Evolutionary conservation across 2,797 vertebrate genomes (phyloP), one percentile per base, ranked within the genome.

Genomic region (Prionace glauca): DNA sequence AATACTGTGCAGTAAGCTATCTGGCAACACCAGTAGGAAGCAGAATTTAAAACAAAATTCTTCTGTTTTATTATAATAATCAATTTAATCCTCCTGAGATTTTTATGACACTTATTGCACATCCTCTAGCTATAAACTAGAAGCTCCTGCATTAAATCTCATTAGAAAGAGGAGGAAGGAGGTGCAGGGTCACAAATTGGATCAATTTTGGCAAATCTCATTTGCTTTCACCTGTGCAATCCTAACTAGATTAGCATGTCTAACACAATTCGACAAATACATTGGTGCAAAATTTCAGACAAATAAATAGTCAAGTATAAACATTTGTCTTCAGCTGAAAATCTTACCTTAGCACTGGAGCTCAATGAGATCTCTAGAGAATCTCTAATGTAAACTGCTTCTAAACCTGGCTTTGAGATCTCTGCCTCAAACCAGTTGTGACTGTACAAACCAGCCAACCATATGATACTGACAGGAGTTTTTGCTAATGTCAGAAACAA

Each of bases 401-500:
- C n/a, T 69, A 91, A 91, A 65, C 88, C 67, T 26, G 92, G 41
- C 65, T 65, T 91, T 29, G 29, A 95, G 74, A 56, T 95, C 16
- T 32, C 71, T 74, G 93, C 71, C 50, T 45, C 93, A 95, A 95
- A 95, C 93, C 93, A 95, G 93, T 95, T 56, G 93, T 32, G 50
- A 56, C 69, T 77, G 93, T 71, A 77, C 77, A 20, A 77, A 95
- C 45, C 71, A 56, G 36, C 67, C 71, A 56, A 24, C 67, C 93
- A 95, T 77, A 95, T 77, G 93, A 95, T 72, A 77, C 71, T 77
- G 93, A 95, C 93, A 95, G 71, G 45, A 95, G 71, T 74, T 74
- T 77, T 95, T 95, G 93, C 71, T 95, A 77, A 95, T 95, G 93
- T 95, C 93, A 95, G 45, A 95, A 95, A 95, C 93, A 95, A 95